Evolutionary conservation across 2,888 invertebrate genomes (phyloP).

Genomic region (Uropetala carovei): DNA sequence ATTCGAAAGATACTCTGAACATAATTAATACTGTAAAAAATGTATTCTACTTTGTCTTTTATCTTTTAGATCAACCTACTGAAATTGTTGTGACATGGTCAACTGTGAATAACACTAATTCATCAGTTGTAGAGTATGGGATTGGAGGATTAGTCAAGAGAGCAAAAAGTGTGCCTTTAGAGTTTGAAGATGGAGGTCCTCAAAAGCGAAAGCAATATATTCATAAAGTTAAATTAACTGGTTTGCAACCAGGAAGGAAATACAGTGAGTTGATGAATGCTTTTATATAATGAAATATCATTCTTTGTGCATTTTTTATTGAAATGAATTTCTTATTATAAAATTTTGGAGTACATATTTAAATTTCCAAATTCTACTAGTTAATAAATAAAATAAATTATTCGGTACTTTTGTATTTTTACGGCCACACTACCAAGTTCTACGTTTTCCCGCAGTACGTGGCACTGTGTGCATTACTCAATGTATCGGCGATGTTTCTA

Average conservation of each 20-base stretch:
- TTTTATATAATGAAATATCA: no score
- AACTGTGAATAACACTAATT: conserved; percentile 82
- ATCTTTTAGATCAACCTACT: conserved; percentile 78
- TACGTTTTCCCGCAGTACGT: no score
- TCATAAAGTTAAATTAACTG: conserved; percentile 82
- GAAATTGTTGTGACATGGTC: conserved; percentile 91
- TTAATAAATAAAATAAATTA: no score
- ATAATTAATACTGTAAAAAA: not conserved
- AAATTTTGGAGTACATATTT: no score
- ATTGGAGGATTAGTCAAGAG: conserved; percentile 78
- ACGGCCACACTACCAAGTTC: no score
- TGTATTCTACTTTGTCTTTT: not conserved
- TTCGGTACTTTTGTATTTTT: no score
- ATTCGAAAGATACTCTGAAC: no score
- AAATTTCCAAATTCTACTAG: no score
- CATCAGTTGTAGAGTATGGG: conserved; percentile 87
- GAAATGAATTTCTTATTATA: no score
- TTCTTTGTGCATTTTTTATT: no score
- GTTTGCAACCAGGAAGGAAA: conserved; percentile 80
- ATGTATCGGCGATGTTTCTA: no score
- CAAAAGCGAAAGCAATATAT: conserved; percentile 83
- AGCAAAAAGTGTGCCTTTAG: conserved; percentile 78
- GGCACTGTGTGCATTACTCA: no score
- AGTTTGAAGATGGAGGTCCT: conserved; percentile 87
- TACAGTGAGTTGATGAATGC: conserved; percentile 77